Base-by-base conservation (phyloP, 1,140 invertebrate species). In the Penaeus japonicus region DNA sequence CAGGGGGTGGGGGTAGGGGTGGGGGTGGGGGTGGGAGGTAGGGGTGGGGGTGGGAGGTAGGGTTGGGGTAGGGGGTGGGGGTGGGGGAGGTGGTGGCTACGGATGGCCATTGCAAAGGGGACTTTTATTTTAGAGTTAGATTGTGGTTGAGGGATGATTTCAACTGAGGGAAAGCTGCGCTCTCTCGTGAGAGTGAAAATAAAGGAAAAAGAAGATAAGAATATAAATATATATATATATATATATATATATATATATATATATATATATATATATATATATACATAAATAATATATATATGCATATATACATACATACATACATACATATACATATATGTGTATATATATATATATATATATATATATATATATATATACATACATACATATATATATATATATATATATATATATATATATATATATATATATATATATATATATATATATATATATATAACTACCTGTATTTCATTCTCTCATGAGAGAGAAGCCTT, bases 231-330 rank as follows among this genome's bases (percentile, higher is more conserved):
- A 65, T 20, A 65, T 65, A 65, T 65, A 65, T 65, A 65, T 65
- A 65, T 65, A 65, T 65, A 20, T 65, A 65, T 65, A 20, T 65
- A 65, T 65, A 65, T 65, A 65, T 65, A 65, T 65, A 65, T 65
- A 65, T 65, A 65, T 65, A 65, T 65, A 65, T 65, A 65, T 65
- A 65, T 65, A 65, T 65, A 65, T 65, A 65, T 65, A 65, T 65
- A 65, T 65, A 65, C 30, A 65, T 65, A 65, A 24, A 65, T 65
- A 5, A 65, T 65, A 12, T 65, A 20, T 65, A 20, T 65, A 20
- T 65, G 30, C 30, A 65, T 65, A 65, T 65, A 65, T 65, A 65
- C 18, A 65, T 65, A 65, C 30, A 20, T 65, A 65, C 30, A 65
- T 17, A 65, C 30, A 65, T 65, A 65, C 30, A 65, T 65, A 65